These are phyloP conservation scores for Luscinia megarhynchos DNA, from an alignment of 2,797 vertebrate species.

Conservation along the genomic window DNA sequence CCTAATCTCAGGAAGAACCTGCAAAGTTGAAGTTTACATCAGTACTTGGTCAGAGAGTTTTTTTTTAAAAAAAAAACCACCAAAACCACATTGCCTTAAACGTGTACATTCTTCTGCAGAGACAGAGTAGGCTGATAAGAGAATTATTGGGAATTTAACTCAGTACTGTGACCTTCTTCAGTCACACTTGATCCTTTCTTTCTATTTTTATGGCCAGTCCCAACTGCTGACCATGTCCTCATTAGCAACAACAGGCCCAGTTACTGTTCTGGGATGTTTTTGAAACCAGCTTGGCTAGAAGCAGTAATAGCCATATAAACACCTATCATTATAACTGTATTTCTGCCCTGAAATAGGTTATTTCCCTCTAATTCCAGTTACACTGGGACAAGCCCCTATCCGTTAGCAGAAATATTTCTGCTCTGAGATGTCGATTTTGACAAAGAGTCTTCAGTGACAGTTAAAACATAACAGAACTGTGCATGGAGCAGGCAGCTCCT, in stretches of 20 bases:
- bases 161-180: background rate
- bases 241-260: background rate
- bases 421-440: background rate
- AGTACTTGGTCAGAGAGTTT: background rate
- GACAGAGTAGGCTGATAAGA: background rate
- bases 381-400: background rate
- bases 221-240: background rate
- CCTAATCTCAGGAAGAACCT: background rate
- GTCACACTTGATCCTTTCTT: slow-evolving; percentile 27
- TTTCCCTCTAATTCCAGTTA: background rate
- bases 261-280: background rate
- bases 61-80: background rate
- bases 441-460: background rate
- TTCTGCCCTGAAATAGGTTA: background rate
- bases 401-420: background rate
- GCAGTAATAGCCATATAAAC: background rate
- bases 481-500: background rate
- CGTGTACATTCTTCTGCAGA: background rate
- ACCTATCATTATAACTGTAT: background rate
- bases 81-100: background rate
- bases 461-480: background rate
- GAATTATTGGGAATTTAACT: background rate
- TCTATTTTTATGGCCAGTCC: background rate
- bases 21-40: background rate
- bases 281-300: background rate